These are phyloP conservation scores for Chloebia gouldiae DNA, from an alignment of 2,113 vertebrate genomes.

Conservation along the genomic window DNA sequence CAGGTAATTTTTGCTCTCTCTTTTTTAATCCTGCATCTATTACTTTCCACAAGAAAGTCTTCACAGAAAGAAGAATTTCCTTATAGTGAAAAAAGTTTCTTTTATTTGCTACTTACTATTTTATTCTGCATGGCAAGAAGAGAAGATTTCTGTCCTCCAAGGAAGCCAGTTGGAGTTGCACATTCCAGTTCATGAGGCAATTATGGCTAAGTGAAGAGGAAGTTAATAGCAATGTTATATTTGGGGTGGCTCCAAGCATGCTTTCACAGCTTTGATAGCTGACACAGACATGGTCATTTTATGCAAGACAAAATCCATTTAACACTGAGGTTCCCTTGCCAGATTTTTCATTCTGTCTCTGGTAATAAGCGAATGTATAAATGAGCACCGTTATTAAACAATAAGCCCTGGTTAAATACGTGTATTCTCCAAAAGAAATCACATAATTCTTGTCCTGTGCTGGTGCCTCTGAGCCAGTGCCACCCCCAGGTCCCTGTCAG, in stretches of 20 bases:
- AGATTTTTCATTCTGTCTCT: background rate
- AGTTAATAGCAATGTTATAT: slow-evolving; percentile 53
- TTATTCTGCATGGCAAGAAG: background rate
- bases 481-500: background rate
- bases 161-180: background rate
- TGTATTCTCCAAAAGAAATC: background rate
- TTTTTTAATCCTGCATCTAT: background rate
- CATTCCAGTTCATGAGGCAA: slow-evolving; percentile 32
- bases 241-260: slow-evolving; percentile 57
- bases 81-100: background rate
- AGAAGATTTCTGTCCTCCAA: background rate
- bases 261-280: slow-evolving; percentile 60
- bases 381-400: background rate
- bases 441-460: background rate
- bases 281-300: slow-evolving; percentile 9
- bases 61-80: background rate
- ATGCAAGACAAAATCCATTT: slow-evolving; percentile 30
- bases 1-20: background rate
- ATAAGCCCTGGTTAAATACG: background rate
- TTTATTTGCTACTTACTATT: background rate
- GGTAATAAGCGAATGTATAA: background rate
- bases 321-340: background rate
- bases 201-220: slow-evolving; percentile 24
- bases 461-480: background rate
- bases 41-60: background rate